Base-by-base conservation (phyloP, 2,888 invertebrate species). In the Caenorhabditis sp. region DNA sequence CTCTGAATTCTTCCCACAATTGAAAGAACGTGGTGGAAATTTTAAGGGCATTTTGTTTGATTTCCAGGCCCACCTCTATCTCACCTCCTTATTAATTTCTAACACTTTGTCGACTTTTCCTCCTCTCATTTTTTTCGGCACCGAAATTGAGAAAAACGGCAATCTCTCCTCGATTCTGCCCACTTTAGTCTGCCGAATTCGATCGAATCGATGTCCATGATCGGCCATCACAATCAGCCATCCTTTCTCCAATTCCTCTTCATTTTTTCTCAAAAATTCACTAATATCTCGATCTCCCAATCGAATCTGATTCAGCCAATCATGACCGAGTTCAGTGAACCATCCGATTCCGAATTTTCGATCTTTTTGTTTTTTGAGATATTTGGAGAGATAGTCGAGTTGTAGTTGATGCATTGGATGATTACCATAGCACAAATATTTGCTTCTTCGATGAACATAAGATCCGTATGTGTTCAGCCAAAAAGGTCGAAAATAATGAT, bases 181-280 rank as follows among this genome's bases (percentile, higher is more conserved):
- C 17, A 83, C 69, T 23, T 69, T 57, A 1, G 89, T 88, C 63
- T 87, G 83, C 36, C 89, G 78, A 59, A 89, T 88, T 31, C 81
- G 78, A 50, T 89, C 89, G 66, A 89, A 89, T 23, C 89, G 83
- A 76, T 88, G 88, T 17, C 89, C 89, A 73, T 89, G 89, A 69
- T 89, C 89, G 61, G 88, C 88, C 77, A 88, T 76, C 12, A 88
- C 76, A 51, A 86, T 66, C 0, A 86, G 43, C 58, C 81, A 82
- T 1, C 84, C 74, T 55, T 87, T 71, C 51, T 81, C 77, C 19
- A 84, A 73, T 51, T 62, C 17, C 21, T 62, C 59, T 1, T 61
- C 50, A 31, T 77, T 62, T 10, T 75, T 75, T 27, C 75, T 69
- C n/a, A 89, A 83, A 67, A 89, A 88, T 1, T 83, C 67, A 1